Evolutionary conservation across 2,888 invertebrate species (phyloP), one percentile per base, ranked within the genome.

Genomic region (Ceriagrion tenellum): DNA sequence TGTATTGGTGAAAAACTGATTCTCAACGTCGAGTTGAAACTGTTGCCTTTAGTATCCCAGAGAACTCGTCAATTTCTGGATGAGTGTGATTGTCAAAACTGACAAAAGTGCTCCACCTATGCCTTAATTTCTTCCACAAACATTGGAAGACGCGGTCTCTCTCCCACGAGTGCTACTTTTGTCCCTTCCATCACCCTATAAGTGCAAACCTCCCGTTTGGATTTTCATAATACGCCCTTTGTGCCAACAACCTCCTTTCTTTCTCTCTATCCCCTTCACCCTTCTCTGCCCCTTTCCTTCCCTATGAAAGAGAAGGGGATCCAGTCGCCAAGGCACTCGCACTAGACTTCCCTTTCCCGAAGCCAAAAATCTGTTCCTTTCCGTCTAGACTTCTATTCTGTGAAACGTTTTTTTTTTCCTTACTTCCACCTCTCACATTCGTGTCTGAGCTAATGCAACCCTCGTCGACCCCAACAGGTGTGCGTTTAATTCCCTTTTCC

Each of bases 381-480:
- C n/a, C 16, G n/a, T n/a, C 40, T 55, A 3, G 55, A 55, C 20
- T 55, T 81, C 81, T 69, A 69, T n/a, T 69, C 26, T 69, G 81
- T 35, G 13, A 3, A 81, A 35, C 16, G 16, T 89, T 55, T n/a
- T n/a, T 55, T n/a, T n/a, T n/a, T n/a, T 26, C 89, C 55, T 18
- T 55, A 8, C 55, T n/a, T 55, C 10, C 55, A 20, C n/a, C 55
- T 2, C 55, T 55, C 89, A 89, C n/a, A 89, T 89, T 10, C 35
- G 89, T 89, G 89, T n/a, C 26, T 89, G 55, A 89, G 89, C 89
- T 55, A 89, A 89, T 89, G 55, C 89, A 89, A 89, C 47, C 89
- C 89, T 55, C 47, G 12, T 18, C 55, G 55, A 47, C 55, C n/a
- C 89, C 55, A 89, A 89, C 89, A 89, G 89, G 89, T 89, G 89